phyloP scores from a whole-genome alignment of 2,888 invertebrate genomes.

The Mycogona germanica region DNA sequence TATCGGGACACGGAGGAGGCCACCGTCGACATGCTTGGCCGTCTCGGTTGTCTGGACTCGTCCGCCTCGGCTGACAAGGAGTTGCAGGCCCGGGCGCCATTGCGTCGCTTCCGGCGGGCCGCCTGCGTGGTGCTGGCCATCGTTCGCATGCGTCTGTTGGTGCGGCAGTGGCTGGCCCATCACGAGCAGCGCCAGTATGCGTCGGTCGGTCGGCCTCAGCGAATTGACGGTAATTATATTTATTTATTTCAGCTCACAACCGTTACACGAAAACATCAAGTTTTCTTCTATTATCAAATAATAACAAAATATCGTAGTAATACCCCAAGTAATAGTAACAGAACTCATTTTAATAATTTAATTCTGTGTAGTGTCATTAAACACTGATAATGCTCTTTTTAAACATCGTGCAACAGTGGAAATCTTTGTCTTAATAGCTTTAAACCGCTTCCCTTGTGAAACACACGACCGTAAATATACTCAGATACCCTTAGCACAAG shows the following conservation, averaged over 20 bases:
- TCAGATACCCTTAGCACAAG: no score
- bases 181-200: conserved; percentile 31
- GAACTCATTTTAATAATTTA: no score
- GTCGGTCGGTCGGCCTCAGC: conserved; percentile 30
- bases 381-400: no score
- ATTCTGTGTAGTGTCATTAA: no score
- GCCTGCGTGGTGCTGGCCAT: conserved; percentile 46
- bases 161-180: conserved; percentile 49
- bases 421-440: no score
- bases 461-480: no score
- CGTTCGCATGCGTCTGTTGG: conserved; percentile 51
- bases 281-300: neutral
- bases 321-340: no score
- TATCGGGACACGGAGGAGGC: conserved; percentile 43
- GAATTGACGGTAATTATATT: conserved; percentile 23
- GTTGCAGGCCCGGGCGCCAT: neutral
- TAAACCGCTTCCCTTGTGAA: no score
- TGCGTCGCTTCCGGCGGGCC: conserved; percentile 39
- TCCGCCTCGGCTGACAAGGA: conserved; percentile 1
- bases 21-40: conserved; percentile 37
- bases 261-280: neutral
- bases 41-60: conserved; percentile 31
- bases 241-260: neutral
- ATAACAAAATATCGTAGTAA: no score
- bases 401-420: no score